Evolutionary conservation across 2,888 invertebrate species (phyloP), one percentile per base, ranked within the genome.

Genomic region (Choristoneura rosaceana): DNA sequence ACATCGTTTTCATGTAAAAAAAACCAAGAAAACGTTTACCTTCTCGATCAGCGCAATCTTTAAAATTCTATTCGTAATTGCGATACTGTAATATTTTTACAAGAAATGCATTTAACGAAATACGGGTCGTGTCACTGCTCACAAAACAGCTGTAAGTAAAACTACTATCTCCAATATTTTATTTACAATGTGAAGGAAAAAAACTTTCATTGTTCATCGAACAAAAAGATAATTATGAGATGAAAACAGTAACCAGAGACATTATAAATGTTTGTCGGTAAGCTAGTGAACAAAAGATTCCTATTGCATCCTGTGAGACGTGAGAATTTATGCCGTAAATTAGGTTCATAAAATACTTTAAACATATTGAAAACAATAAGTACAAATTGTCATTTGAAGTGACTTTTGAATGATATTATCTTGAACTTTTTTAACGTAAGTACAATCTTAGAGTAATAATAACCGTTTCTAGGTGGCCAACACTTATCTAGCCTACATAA

Each of bases 151-250:
- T 55, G 17, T 55, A 5, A 12, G 14, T 12, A 25, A 52, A 55
- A 17, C 12, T 17, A 52, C 55, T 55, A 55, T 12, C 17, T 55
- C 55, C 25, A 25, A 25, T 25, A 25, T 25, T 55, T 55, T 17
- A 25, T 12, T 10, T 3, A 15, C 15, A 1, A 17, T 7, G 3
- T 9, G 25, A 25, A 25, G 25, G 25, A 8, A 17, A 8, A 47
- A 52, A 15, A 3, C 12, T 9, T 55, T 4, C 9, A 55, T 55
- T 55, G 55, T 55, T 25, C 4, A 10, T 25, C 55, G 12, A 25
- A 55, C 55, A 25, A 55, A 55, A 55, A 17, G 55, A 25, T 25
- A 55, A 25, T 55, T 55, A 55, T 4, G 55, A 25, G 55, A 55
- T 25, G 9, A 25, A 55, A 55, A 55, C 12, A 25, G 55, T 25